Evolutionary conservation across 2,797 vertebrate species (phyloP).

Genomic region (Lerista edwardsae): DNA sequence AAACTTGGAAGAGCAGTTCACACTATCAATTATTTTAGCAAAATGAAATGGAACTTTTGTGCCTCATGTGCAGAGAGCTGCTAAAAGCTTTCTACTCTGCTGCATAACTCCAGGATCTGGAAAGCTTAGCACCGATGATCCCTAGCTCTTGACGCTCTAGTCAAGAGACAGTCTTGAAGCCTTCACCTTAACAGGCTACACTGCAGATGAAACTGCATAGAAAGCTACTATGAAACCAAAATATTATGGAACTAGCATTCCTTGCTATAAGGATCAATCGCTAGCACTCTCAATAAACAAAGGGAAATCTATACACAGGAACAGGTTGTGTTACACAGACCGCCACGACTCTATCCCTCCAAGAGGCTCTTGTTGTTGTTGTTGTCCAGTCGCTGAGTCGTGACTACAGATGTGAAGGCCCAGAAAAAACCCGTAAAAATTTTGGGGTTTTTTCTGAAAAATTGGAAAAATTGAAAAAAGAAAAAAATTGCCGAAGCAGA

Average conservation of each 20-base stretch:
- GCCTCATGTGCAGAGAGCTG: neutral
- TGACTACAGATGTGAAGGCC: too few species aligned
- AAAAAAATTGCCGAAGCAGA: too few species aligned
- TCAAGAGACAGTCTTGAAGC: neutral
- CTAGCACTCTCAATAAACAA: neutral
- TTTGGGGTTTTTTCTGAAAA: too few species aligned
- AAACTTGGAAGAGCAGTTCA: constrained; percentile 12
- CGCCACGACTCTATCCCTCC: neutral
- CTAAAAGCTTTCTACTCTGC: constrained; percentile 15
- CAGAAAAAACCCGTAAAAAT: too few species aligned
- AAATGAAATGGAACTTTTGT: constrained; percentile 35
- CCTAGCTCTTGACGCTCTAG: constrained; percentile 36
- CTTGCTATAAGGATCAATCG: neutral
- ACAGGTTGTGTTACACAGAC: neutral
- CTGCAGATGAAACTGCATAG: neutral
- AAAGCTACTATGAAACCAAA: neutral
- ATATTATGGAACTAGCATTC: neutral
- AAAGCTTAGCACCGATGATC: constrained; percentile 17
- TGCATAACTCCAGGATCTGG: neutral
- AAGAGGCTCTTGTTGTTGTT: too few species aligned
- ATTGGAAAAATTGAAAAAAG: too few species aligned
- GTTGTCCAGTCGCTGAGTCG: too few species aligned
- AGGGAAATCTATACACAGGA: neutral
- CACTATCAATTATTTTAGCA: constrained; percentile 14
- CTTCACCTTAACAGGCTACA: neutral